Evolutionary conservation across 2,888 invertebrate species (phyloP), one percentile per base, ranked within the genome.

Genomic region (Pheosia tremula): DNA sequence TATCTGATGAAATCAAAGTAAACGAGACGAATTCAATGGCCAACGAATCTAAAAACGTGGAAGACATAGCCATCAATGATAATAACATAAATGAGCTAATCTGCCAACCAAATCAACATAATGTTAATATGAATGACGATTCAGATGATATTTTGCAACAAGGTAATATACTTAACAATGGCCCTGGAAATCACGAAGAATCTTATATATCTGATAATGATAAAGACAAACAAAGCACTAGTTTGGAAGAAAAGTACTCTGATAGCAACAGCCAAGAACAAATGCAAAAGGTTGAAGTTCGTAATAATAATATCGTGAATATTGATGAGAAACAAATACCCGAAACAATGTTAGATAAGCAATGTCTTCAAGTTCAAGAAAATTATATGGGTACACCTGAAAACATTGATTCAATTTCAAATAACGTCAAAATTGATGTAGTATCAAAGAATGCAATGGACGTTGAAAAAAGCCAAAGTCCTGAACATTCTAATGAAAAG

Each of bases 21-120:
- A n/a, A 49, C 13, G 49, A 13, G 3, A 49, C 13, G 13, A 13
- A 9, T 24, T 8, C 50, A 13, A 50, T 4, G 3, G 7, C 24
- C 50, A 9, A 13, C 24, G 50, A 50, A 50, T 7, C 50, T 13
- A 6, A 50, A 50, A 50, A 24, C 7, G 50, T 50, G 10, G 9
- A 50, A 24, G 24, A 24, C 50, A 24, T 24, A 24, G 4, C 3
- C 24, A 50, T n/a, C 6, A 24, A 50, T 24, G 50, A 13, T 2
- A 50, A 53, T 53, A 24, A 50, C 3, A 7, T 24, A 24, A 50
- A 53, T 37, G 37, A 53, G 37, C 37, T 37, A 37, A 4, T 62
- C 59, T 9, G 43, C 62, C 13, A 67, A 61, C 47, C 61, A 59
- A 61, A 37, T 37, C 11, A 37, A 53, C 9, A 53, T 37, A 24